A percentile compares a stretch with the other conserved stretches of the same genome.
These are phyloP conservation scores for Indri indri DNA, from an alignment of 2,113 vertebrate species.

Conservation along the genomic window DNA sequence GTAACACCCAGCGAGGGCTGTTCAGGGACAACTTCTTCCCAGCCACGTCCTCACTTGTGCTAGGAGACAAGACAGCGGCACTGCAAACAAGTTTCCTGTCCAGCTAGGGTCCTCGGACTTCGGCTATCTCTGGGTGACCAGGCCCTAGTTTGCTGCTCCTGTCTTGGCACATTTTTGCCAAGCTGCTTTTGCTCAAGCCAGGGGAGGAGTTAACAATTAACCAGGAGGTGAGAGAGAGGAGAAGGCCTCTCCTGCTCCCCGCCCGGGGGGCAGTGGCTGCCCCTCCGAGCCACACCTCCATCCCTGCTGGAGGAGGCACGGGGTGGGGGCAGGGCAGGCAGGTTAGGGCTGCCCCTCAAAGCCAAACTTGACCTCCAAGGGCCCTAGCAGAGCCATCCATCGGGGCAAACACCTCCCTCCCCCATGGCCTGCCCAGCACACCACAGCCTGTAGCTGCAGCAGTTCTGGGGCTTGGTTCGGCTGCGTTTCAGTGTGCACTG, in stretches of 20 bases:
- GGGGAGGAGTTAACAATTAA: slow-evolving; percentile 68
- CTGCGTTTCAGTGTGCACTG: neutral
- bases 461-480: neutral
- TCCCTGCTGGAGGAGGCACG: neutral
- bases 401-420: neutral
- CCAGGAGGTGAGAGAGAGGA: slow-evolving; percentile 34
- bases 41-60: neutral
- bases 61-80: neutral
- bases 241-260: neutral
- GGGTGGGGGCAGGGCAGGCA: neutral
- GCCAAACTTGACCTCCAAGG: neutral
- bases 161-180: slow-evolving; percentile 14
- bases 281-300: neutral
- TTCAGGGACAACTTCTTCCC: neutral
- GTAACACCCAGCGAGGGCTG: neutral
- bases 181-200: neutral
- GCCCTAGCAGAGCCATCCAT: neutral
- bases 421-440: too few relatives aligned
- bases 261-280: neutral
- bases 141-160: neutral
- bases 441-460: neutral
- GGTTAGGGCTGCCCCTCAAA: neutral
- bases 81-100: neutral
- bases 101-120: neutral
- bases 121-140: neutral